These are phyloP conservation scores for Bovichtus variegatus DNA, from an alignment of 2,797 vertebrate species.

Conservation along the genomic window DNA sequence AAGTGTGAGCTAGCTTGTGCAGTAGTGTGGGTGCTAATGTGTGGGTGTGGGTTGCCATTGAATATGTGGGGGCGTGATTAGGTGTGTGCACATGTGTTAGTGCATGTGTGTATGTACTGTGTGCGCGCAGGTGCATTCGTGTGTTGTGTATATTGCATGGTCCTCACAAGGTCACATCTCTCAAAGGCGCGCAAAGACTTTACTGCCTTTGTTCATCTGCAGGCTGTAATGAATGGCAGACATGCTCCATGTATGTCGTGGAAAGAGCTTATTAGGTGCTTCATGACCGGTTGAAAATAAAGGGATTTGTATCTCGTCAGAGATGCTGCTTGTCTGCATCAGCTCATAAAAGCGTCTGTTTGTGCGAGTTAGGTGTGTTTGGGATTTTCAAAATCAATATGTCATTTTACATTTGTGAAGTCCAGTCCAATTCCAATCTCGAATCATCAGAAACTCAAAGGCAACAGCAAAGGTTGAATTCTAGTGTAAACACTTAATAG, in stretches of 20 bases:
- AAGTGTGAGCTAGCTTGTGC: conserved; percentile 76
- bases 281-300: conserved; percentile 3
- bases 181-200: conserved; percentile 48
- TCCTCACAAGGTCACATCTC: conserved; percentile 67
- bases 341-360: conserved; percentile 40
- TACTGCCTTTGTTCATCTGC: conserved; percentile 52
- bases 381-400: conserved; percentile 67
- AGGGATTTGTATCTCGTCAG: conserved; percentile 21
- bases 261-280: conserved; percentile 40
- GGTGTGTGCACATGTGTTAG: conserved; percentile 27
- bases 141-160: not conserved
- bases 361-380: conserved; percentile 42
- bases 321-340: conserved; percentile 57
- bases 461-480: conserved; percentile 30
- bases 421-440: conserved; percentile 57
- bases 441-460: conserved; percentile 49
- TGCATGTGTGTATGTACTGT: conserved; percentile 3
- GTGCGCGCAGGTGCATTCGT: not conserved
- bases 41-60: conserved; percentile 49
- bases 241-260: conserved; percentile 7
- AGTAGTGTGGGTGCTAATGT: conserved; percentile 56
- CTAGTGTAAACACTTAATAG: conserved; percentile 51
- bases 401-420: conserved; percentile 65
- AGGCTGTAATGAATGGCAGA: conserved; percentile 40
- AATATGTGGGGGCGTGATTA: conserved; percentile 48